These are phyloP conservation scores for Aotus griseimembra DNA, from an alignment of 2,797 vertebrate genomes.

Conservation along the genomic window DNA sequence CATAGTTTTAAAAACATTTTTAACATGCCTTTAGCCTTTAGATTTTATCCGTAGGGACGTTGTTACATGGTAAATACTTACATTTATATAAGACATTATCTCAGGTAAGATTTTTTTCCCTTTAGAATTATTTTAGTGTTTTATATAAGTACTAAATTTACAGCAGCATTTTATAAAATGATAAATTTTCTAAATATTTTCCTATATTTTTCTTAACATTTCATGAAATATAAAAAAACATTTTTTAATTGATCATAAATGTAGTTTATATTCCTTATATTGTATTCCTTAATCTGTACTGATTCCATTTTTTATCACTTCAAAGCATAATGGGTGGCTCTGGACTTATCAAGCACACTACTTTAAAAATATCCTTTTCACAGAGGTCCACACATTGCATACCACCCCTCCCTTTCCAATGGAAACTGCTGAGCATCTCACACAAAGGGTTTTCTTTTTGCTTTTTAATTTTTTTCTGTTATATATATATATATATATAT, in stretches of 20 bases:
- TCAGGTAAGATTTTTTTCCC: constrained; percentile 7
- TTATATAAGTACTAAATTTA: constrained; percentile 44
- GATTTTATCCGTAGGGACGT: neutral
- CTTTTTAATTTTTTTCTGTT: too few species aligned
- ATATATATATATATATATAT: too few species aligned
- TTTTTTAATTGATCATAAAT: constrained; percentile 47
- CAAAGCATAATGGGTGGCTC: neutral
- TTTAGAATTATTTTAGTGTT: constrained; percentile 50
- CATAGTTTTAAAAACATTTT: neutral
- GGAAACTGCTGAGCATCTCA: neutral
- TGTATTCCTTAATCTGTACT: constrained; percentile 6
- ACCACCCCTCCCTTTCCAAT: neutral
- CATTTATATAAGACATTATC: constrained; percentile 45
- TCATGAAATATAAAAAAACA: constrained; percentile 31
- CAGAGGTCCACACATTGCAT: neutral
- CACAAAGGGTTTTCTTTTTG: too few species aligned
- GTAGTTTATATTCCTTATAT: neutral
- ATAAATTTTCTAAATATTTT: constrained; percentile 55
- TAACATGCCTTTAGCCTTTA: constrained; percentile 24
- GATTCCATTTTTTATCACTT: constrained; percentile 8
- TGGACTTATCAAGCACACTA: neutral
- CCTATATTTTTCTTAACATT: constrained; percentile 47
- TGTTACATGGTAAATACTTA: neutral
- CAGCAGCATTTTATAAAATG: constrained; percentile 41
- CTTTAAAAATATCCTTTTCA: neutral